Evolutionary conservation across 1,140 invertebrate species (phyloP).

Genomic region (Cotesia vestalis): DNA sequence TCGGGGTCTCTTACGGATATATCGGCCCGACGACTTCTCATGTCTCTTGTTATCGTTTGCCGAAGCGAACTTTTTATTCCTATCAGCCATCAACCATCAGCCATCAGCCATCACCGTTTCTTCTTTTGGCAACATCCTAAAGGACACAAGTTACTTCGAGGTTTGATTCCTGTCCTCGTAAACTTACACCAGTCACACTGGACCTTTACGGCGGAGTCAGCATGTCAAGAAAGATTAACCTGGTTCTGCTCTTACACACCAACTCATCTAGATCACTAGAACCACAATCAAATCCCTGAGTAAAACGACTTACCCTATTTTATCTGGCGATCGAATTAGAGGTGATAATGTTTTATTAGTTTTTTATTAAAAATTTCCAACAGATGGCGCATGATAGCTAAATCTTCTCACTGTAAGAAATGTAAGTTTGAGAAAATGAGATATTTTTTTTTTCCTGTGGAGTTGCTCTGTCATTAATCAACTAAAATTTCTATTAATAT

Average conservation of each 20-base stretch:
- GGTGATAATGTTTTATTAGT: no score
- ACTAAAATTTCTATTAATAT: no score
- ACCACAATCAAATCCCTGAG: not conserved
- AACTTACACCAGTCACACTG: not conserved
- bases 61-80: no score
- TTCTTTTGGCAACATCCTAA: not conserved
- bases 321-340: no score
- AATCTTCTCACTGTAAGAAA: no score
- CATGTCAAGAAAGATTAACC: conserved; percentile 17
- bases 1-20: not conserved
- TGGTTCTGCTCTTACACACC: not conserved
- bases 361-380: no score
- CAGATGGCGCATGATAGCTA: no score
- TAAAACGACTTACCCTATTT: not conserved
- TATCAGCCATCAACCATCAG: not conserved
- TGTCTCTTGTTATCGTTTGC: conserved; percentile 1
- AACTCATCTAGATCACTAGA: not conserved
- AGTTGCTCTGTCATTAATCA: no score
- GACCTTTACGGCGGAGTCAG: conserved; percentile 7
- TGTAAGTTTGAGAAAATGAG: no score
- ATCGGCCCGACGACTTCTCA: not conserved
- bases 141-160: not conserved
- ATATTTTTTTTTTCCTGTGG: no score
- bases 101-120: not conserved
- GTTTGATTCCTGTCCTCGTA: no score